Evolutionary conservation across 2,888 invertebrate genomes (phyloP).

Genomic region (Steinernema scapterisci): DNA sequence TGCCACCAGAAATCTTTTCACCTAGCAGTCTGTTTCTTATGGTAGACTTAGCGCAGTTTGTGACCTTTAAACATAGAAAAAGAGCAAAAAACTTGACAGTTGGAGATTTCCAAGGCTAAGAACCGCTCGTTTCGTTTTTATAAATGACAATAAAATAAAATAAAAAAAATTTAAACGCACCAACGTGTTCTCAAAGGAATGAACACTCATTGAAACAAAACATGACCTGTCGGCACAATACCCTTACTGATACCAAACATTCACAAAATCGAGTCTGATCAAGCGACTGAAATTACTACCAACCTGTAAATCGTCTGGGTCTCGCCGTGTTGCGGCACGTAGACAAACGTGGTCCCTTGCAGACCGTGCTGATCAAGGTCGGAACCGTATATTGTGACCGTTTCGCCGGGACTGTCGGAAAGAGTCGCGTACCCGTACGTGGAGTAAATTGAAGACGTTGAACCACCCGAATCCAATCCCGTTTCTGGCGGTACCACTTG

Average conservation of each 20-base stretch:
- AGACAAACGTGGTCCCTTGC: slow-evolving; percentile 12
- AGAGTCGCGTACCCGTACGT: slow-evolving; percentile 27
- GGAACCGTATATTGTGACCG: slow-evolving; percentile 1
- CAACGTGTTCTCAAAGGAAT: neutral
- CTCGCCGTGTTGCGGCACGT: slow-evolving; percentile 9
- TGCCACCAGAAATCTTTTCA: too few species aligned
- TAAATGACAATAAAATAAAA: neutral
- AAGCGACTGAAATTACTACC: neutral
- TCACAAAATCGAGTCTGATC: too few species aligned
- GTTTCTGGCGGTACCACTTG: slow-evolving; percentile 30
- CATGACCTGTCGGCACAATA: too few species aligned
- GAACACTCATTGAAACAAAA: too few species aligned
- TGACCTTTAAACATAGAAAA: slow-evolving; percentile 18
- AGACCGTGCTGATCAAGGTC: slow-evolving; percentile 2
- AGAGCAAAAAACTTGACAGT: neutral
- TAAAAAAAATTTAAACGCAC: slow-evolving; percentile 16
- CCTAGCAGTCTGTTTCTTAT: too few species aligned
- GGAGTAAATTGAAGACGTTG: slow-evolving; percentile 14
- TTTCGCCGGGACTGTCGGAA: slow-evolving; percentile 2
- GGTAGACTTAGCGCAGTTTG: neutral
- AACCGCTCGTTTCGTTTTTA: slow-evolving; percentile 8
- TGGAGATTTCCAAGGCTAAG: slow-evolving; percentile 23
- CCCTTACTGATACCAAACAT: too few species aligned
- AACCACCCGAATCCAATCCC: slow-evolving; percentile 28
- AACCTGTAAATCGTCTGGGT: slow-evolving; percentile 23